phyloP scores from a whole-genome alignment of 2,113 vertebrate genomes.

The Microtus pennsylvanicus region DNA sequence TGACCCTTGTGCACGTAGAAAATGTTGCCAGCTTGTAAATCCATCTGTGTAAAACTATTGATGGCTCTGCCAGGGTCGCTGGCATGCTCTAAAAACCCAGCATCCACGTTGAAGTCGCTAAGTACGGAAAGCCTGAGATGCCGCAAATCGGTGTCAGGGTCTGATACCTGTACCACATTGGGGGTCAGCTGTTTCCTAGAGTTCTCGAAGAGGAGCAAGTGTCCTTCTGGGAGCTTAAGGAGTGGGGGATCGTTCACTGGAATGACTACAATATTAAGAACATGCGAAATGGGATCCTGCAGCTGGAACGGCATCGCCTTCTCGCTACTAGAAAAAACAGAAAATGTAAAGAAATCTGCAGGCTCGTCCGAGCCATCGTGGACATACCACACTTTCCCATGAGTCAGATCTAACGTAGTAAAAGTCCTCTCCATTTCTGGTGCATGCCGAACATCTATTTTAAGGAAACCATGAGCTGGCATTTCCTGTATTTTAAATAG shows the following conservation, averaged over 20 bases:
- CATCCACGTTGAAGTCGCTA: constrained; percentile 91
- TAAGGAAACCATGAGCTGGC: constrained; percentile 89
- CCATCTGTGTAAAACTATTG: constrained; percentile 88
- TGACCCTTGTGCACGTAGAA: constrained; percentile 91
- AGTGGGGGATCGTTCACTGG: constrained; percentile 93
- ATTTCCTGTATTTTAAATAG: constrained; percentile 89
- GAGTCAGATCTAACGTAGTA: constrained; percentile 92
- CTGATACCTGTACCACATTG: constrained; percentile 89
- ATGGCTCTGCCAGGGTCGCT: constrained; percentile 87
- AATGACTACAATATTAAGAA: constrained; percentile 89
- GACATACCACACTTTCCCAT: constrained; percentile 90
- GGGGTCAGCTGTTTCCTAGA: constrained; percentile 91
- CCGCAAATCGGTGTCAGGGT: constrained; percentile 89
- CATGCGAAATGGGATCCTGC: constrained; percentile 85
- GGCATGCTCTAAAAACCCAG: constrained; percentile 92
- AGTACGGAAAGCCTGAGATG: constrained; percentile 90
- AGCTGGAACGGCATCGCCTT: constrained; percentile 88
- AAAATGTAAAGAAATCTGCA: constrained; percentile 92
- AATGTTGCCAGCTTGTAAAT: constrained; percentile 89
- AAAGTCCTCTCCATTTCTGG: constrained; percentile 88
- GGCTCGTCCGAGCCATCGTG: constrained; percentile 93
- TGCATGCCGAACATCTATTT: constrained; percentile 86
- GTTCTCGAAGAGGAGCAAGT: constrained; percentile 92
- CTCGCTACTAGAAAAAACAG: constrained; percentile 88
- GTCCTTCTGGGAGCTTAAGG: constrained; percentile 91